A percentile compares a stretch with the other conserved stretches of the same genome.
These are phyloP conservation scores for Tenthredo notha DNA, from an alignment of 2,888 invertebrate genomes.

Conservation along the genomic window DNA sequence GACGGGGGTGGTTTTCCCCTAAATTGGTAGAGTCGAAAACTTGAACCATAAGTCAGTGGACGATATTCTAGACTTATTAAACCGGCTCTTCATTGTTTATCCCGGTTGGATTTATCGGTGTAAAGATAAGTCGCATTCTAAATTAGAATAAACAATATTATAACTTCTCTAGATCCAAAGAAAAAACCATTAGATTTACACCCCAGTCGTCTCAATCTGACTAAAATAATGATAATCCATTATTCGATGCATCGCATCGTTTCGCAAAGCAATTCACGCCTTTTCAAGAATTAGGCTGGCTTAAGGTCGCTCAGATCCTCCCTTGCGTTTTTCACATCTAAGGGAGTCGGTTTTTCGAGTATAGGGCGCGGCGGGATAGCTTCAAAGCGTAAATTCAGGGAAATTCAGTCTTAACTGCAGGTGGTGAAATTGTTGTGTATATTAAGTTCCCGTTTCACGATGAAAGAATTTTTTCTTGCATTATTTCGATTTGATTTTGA, in stretches of 20 bases:
- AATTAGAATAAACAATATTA: not conserved
- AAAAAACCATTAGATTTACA: not conserved
- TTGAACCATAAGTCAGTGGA: conserved; percentile 67
- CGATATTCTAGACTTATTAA: conserved; percentile 52
- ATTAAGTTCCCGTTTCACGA: not conserved
- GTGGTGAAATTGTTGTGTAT: not conserved
- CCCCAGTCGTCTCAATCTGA: not conserved
- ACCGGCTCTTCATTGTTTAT: conserved; percentile 26
- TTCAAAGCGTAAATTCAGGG: not conserved
- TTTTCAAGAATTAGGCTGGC: conserved; percentile 1
- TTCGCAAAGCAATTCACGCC: not conserved
- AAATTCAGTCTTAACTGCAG: not conserved
- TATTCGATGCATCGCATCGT: not conserved
- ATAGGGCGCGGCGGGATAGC: no score
- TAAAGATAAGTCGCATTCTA: not conserved
- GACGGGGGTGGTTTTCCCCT: conserved; percentile 61
- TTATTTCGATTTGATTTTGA: not conserved
- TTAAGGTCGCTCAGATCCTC: not conserved
- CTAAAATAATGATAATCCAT: not conserved
- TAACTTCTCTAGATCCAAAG: not conserved
- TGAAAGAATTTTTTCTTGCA: not conserved
- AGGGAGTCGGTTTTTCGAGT: not conserved
- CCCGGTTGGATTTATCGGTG: conserved; percentile 11
- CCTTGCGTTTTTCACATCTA: not conserved
- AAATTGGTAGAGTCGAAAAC: conserved; percentile 70